These are phyloP conservation scores for Drosophila recens DNA, from an alignment of 2,888 invertebrate genomes.

Conservation along the genomic window DNA sequence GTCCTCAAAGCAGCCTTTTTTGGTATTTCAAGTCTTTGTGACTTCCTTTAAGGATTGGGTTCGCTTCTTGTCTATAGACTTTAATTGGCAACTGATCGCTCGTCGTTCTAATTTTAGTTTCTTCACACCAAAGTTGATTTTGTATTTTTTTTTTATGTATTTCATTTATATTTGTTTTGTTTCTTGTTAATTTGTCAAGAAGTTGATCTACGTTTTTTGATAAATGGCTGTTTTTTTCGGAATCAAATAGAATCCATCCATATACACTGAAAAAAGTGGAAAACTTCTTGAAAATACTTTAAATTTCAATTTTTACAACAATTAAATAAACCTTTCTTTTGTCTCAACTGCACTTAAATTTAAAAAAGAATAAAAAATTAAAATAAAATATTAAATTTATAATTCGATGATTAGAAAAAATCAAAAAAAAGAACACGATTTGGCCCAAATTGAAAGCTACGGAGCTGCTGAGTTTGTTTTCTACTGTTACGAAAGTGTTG, in stretches of 20 bases:
- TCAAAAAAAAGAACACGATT: slow-evolving; percentile 64
- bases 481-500: slow-evolving; percentile 56
- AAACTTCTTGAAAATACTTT: slow-evolving; percentile 85
- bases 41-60: background rate
- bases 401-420: slow-evolving; percentile 14
- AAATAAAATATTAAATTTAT: slow-evolving; percentile 6
- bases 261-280: slow-evolving; percentile 66
- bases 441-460: slow-evolving; percentile 60
- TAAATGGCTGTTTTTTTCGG: slow-evolving; percentile 89
- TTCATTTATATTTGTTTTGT: slow-evolving; percentile 51
- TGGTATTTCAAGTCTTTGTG: background rate
- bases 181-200: slow-evolving; percentile 88
- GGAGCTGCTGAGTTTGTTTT: slow-evolving; percentile 68
- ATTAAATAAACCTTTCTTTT: slow-evolving; percentile 37
- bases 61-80: background rate
- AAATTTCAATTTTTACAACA: slow-evolving; percentile 21
- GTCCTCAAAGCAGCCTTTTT: background rate
- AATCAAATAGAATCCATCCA: slow-evolving; percentile 4
- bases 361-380: slow-evolving; percentile 16
- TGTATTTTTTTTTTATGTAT: slow-evolving; percentile 34
- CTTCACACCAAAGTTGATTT: slow-evolving; percentile 5
- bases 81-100: slow-evolving; percentile 12
- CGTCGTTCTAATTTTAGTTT: slow-evolving; percentile 2
- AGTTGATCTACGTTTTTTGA: slow-evolving; percentile 97
- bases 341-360: slow-evolving; percentile 21